Evolutionary conservation across 2,113 vertebrate species (phyloP).

Genomic region (Malurus alboscapulatus): DNA sequence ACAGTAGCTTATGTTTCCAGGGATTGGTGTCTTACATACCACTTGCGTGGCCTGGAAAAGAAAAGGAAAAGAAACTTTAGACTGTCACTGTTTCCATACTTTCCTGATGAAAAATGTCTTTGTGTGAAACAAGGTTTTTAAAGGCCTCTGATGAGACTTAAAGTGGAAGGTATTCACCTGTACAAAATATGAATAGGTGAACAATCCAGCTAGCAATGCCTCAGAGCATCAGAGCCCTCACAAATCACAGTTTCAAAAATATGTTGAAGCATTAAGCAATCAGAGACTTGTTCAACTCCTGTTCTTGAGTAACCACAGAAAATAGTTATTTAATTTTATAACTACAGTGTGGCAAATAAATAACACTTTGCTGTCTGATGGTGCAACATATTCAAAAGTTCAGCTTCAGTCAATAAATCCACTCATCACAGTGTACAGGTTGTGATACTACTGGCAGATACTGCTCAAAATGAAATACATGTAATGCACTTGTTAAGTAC

Average conservation of each 20-base stretch:
- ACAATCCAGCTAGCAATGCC: constrained; percentile 56
- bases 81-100: not conserved
- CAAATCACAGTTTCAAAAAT: constrained; percentile 70
- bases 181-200: constrained; percentile 69
- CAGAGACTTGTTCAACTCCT: constrained; percentile 56
- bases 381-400: constrained; percentile 75
- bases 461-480: constrained; percentile 63
- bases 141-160: constrained; percentile 59
- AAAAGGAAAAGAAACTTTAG: constrained; percentile 22
- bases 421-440: constrained; percentile 39
- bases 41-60: not conserved
- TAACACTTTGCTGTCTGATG: constrained; percentile 57
- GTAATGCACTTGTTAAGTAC: constrained; percentile 28
- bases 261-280: constrained; percentile 67
- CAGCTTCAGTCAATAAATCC: constrained; percentile 55
- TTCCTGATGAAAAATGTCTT: constrained; percentile 33
- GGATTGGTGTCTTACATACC: not conserved
- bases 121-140: constrained; percentile 44
- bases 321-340: constrained; percentile 73
- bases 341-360: constrained; percentile 69
- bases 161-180: constrained; percentile 53
- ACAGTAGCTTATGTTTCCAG: not conserved
- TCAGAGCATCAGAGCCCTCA: constrained; percentile 39
- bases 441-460: constrained; percentile 9
- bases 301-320: constrained; percentile 60